Evolutionary conservation across 2,113 vertebrate genomes (phyloP).

Genomic region (Python bivittatus): DNA sequence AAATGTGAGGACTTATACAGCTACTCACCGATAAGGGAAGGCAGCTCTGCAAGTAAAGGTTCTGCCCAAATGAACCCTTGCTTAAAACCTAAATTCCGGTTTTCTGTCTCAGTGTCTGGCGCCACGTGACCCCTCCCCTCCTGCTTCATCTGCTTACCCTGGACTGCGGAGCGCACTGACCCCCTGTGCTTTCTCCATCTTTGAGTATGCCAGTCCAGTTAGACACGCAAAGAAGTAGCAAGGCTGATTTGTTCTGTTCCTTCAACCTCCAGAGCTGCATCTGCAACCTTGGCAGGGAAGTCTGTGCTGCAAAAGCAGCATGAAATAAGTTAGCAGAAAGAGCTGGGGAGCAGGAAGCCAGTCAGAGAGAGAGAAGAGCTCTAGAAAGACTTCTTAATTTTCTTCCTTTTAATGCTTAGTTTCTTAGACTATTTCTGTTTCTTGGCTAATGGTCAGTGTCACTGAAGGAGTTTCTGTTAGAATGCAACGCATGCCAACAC

Average conservation of each 20-base stretch:
- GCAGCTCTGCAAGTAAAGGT: neutral
- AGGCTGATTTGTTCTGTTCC: neutral
- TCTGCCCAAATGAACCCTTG: neutral
- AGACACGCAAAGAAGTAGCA: neutral
- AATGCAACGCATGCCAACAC: neutral
- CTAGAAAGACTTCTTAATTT: neutral
- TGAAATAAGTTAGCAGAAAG: neutral
- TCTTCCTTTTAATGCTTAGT: neutral
- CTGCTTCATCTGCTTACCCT: neutral
- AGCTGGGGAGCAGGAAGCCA: neutral
- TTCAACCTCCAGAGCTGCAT: neutral
- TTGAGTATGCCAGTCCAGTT: neutral
- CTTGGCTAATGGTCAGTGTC: no score
- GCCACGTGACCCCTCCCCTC: neutral
- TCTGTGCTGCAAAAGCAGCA: neutral
- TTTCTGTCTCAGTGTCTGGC: neutral
- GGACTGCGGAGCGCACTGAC: neutral
- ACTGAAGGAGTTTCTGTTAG: no score
- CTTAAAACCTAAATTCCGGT: neutral
- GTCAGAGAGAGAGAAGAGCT: neutral
- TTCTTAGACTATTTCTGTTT: neutral
- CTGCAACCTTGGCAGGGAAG: neutral
- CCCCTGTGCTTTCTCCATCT: no score
- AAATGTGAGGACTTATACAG: neutral
- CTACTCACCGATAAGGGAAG: neutral